A percentile compares a stretch with the other conserved stretches of the same genome.
phyloP scores from a whole-genome alignment of 2,113 vertebrate species.

The Tympanuchus pallidicinctus region DNA sequence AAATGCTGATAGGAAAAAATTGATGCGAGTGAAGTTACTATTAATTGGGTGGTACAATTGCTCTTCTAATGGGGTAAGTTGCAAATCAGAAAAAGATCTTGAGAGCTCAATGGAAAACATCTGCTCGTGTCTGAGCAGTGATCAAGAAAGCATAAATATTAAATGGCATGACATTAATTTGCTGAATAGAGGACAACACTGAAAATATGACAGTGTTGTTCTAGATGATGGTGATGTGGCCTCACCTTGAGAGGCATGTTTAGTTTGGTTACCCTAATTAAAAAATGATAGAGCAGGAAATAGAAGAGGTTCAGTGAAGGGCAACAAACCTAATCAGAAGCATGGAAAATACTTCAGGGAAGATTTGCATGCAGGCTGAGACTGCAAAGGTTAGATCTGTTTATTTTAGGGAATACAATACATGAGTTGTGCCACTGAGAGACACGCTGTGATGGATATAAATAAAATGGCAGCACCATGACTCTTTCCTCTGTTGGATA shows the following conservation, averaged over 20 bases:
- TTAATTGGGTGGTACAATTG: background rate
- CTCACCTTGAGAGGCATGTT: conserved; percentile 47
- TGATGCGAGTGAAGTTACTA: background rate
- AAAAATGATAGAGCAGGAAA: conserved; percentile 53
- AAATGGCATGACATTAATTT: conserved; percentile 61
- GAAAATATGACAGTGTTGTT: conserved; percentile 54
- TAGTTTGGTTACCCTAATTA: conserved; percentile 60
- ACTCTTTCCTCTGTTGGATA: background rate
- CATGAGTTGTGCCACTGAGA: background rate
- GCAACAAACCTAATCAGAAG: conserved; percentile 54
- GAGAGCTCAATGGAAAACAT: conserved; percentile 29
- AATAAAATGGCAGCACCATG: conserved; percentile 19
- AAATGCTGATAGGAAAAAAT: background rate
- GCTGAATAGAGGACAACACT: conserved; percentile 54
- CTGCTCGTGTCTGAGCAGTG: conserved; percentile 30
- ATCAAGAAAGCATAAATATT: conserved; percentile 47
- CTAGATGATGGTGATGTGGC: conserved; percentile 34
- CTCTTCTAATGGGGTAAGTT: background rate
- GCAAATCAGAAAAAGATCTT: background rate
- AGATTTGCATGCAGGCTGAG: conserved; percentile 42
- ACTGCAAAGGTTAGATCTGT: conserved; percentile 58
- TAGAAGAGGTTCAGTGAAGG: conserved; percentile 46
- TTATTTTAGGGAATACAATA: conserved; percentile 54
- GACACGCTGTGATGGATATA: background rate
- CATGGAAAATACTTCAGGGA: conserved; percentile 34